These are phyloP conservation scores for Oscheius myriophilus DNA, from an alignment of 2,888 invertebrate species.

Conservation along the genomic window DNA sequence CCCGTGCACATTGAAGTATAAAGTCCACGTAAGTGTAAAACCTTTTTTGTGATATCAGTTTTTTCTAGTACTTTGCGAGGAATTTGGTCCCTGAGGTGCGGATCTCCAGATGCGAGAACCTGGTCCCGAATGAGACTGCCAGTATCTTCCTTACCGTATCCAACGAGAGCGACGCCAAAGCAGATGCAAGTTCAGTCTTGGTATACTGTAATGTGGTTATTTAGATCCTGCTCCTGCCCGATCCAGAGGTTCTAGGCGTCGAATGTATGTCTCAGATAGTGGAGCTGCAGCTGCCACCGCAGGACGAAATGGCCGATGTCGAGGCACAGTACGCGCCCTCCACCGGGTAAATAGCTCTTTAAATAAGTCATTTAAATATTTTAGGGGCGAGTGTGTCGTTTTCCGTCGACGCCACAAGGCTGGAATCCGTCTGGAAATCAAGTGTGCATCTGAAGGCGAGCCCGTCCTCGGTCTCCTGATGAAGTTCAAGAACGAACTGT, in stretches of 20 bases:
- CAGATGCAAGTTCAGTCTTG: constrained; percentile 30
- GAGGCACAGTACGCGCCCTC: constrained; percentile 1
- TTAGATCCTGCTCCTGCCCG: constrained; percentile 31
- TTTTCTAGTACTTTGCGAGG: constrained; percentile 53
- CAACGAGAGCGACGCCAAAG: constrained; percentile 46
- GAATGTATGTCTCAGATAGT: constrained; percentile 32
- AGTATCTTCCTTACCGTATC: constrained; percentile 50
- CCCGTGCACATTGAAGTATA: constrained; percentile 39
- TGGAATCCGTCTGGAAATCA: constrained; percentile 48
- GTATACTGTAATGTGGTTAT: neutral
- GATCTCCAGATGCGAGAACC: constrained; percentile 39
- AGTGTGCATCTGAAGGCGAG: constrained; percentile 12
- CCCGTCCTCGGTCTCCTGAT: constrained; percentile 35
- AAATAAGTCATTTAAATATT: constrained; percentile 12
- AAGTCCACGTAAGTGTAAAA: constrained; percentile 37
- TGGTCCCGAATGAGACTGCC: constrained; percentile 33
- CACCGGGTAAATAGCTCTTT: neutral
- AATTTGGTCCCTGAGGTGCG: constrained; percentile 58
- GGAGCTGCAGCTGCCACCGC: constrained; percentile 33
- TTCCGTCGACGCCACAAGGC: constrained; percentile 54
- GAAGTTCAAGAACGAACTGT: constrained; percentile 32
- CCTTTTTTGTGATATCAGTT: neutral
- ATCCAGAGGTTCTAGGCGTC: constrained; percentile 23
- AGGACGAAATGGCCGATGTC: constrained; percentile 31
- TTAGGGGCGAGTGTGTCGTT: constrained; percentile 43